Evolutionary conservation across 1,140 invertebrate genomes (phyloP).

Genomic region (Caerostris extrusa): DNA sequence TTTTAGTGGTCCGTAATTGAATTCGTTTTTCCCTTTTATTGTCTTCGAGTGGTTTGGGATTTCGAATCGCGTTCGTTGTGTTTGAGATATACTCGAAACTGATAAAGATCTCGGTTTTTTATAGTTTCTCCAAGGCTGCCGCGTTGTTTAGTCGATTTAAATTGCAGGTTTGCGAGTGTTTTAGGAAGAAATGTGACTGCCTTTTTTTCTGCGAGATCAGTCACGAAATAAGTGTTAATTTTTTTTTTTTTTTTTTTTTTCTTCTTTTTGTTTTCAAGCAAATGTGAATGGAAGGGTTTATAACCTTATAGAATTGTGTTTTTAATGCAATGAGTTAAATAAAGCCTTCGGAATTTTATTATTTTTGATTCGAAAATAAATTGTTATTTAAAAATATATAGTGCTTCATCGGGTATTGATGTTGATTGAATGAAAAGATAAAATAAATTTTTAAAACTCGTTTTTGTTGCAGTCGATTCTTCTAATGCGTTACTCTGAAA

Average conservation of each 20-base stretch:
- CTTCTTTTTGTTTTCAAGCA: no score
- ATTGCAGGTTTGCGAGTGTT: slow-evolving; percentile 6
- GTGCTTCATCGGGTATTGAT: no score
- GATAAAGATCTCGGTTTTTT: slow-evolving; percentile 7
- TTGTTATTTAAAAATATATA: no score
- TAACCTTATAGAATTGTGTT: no score
- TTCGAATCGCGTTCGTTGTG: not conserved
- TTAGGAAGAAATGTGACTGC: slow-evolving; percentile 3
- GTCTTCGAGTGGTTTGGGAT: not conserved
- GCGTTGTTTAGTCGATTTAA: slow-evolving; percentile 36
- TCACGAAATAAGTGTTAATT: slow-evolving; percentile 1
- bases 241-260: not conserved
- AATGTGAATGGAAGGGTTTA: no score
- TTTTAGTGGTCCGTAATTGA: not conserved
- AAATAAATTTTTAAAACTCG: no score
- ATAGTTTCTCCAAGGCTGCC: slow-evolving; percentile 8
- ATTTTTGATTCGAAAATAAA: no score
- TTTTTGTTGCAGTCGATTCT: no score
- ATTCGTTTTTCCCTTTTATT: not conserved
- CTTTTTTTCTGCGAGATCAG: not conserved
- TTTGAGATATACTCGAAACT: not conserved
- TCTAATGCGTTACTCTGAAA: no score
- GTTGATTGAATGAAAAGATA: no score
- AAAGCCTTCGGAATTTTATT: no score
- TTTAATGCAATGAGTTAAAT: no score